Evolutionary conservation across 2,797 vertebrate genomes (phyloP).

Genomic region (Sphenodon punctatus): DNA sequence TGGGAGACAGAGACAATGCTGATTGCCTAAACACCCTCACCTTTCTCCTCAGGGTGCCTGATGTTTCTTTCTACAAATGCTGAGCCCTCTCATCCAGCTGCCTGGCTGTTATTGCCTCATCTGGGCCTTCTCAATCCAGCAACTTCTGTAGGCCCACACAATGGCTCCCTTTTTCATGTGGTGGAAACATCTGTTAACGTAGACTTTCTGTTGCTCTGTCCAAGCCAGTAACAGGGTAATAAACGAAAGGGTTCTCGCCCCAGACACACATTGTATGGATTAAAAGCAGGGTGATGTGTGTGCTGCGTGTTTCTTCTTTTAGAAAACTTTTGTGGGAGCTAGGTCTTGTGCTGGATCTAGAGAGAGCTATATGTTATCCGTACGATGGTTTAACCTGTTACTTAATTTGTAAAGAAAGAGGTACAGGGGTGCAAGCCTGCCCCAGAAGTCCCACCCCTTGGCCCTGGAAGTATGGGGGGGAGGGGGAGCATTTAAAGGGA

Average conservation of each 20-base stretch:
- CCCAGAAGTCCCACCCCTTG: too few relatives aligned
- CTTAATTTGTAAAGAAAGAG: too few relatives aligned
- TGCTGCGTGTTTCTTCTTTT: neutral
- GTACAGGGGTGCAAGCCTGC: too few relatives aligned
- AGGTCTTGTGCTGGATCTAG: too few relatives aligned
- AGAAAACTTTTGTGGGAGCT: neutral
- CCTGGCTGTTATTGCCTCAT: neutral
- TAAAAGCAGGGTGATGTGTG: neutral
- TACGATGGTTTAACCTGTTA: too few relatives aligned
- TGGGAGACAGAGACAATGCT: too few relatives aligned
- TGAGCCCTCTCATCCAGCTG: neutral
- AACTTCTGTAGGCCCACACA: neutral
- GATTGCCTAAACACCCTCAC: neutral
- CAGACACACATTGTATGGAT: constrained; percentile 25
- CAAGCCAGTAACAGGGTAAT: constrained; percentile 21
- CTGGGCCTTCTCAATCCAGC: constrained; percentile 7
- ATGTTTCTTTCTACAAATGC: neutral
- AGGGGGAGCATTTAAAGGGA: too few relatives aligned
- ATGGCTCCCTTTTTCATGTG: neutral
- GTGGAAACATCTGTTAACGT: constrained; percentile 20
- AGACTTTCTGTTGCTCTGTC: neutral
- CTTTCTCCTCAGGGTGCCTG: neutral
- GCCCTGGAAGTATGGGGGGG: too few relatives aligned
- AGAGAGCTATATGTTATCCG: too few relatives aligned
- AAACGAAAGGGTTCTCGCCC: neutral